These are phyloP conservation scores for Berghia stephanieae DNA, from an alignment of 1,140 invertebrate species.

Conservation along the genomic window DNA sequence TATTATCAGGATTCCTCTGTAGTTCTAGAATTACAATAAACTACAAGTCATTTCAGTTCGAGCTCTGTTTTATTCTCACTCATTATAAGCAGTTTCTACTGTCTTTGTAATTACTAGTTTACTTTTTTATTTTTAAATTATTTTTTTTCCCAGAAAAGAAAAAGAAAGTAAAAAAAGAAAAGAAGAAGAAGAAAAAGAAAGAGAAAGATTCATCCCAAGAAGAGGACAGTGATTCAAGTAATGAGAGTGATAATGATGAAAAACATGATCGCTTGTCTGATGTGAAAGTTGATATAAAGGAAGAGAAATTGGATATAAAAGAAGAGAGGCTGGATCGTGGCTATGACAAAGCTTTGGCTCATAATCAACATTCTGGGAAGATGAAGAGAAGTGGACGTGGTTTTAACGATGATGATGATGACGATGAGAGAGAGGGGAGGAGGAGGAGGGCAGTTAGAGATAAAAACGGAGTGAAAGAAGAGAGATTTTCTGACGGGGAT, in stretches of 20 bases:
- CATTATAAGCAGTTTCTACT: not conserved
- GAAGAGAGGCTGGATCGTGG: constrained; percentile 38
- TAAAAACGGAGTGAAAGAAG: not conserved
- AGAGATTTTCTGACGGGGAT: not conserved
- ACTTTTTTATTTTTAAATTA: not conserved
- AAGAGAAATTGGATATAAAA: constrained; percentile 30
- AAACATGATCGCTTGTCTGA: not conserved
- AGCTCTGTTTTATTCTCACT: not conserved
- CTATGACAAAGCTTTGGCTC: constrained; percentile 38
- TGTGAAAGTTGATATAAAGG: not conserved
- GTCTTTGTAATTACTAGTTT: not conserved
- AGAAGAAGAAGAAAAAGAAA: constrained; percentile 19
- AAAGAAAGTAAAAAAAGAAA: constrained; percentile 32
- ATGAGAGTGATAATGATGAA: not conserved
- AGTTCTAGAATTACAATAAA: no score
- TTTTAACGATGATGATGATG: not conserved
- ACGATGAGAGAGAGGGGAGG: not conserved
- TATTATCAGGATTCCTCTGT: no score
- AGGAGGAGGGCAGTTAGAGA: not conserved
- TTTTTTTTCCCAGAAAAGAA: not conserved
- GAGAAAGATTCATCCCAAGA: no score
- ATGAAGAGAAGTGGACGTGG: not conserved
- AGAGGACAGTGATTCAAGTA: not conserved
- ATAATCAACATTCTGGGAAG: not conserved
- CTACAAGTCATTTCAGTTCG: not conserved